These are phyloP conservation scores for Hololepta plana DNA, from an alignment of 2,888 invertebrate genomes.

Conservation along the genomic window DNA sequence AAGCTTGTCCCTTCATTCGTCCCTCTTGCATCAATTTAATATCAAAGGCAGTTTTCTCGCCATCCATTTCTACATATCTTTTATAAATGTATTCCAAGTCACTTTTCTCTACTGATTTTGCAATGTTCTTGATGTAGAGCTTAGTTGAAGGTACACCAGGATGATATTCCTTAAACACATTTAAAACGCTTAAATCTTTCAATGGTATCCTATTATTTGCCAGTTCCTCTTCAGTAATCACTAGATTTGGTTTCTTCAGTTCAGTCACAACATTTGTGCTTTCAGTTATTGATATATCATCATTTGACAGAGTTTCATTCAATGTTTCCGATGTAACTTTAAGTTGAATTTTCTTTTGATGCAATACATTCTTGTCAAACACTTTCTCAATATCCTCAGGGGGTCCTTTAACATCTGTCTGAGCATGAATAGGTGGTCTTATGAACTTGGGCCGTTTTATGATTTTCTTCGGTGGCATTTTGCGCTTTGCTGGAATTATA, in stretches of 20 bases:
- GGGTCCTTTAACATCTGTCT: too few relatives aligned
- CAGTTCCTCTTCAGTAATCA: conserved; percentile 46
- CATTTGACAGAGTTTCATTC: too few relatives aligned
- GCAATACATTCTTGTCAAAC: conserved; percentile 32
- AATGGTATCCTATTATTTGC: conserved; percentile 46
- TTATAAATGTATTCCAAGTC: conserved; percentile 63
- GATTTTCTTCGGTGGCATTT: conserved; percentile 24
- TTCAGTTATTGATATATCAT: too few relatives aligned
- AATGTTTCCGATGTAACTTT: conserved; percentile 24
- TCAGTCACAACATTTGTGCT: too few relatives aligned
- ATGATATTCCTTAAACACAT: conserved; percentile 75
- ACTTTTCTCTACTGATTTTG: conserved; percentile 56
- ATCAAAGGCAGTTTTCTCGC: conserved; percentile 34
- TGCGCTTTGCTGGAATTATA: conserved; percentile 30
- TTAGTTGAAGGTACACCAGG: conserved; percentile 65
- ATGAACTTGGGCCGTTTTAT: conserved; percentile 38
- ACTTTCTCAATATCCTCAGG: conserved; percentile 31
- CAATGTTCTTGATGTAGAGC: conserved; percentile 38
- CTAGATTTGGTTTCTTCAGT: conserved; percentile 16
- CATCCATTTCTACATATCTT: conserved; percentile 31
- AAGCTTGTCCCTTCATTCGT: conserved; percentile 92
- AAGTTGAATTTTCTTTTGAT: conserved; percentile 31
- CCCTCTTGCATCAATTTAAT: conserved; percentile 85
- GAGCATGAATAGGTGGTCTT: conserved; percentile 19
- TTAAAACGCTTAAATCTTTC: conserved; percentile 51